A percentile compares a stretch with the other conserved stretches of the same genome.
phyloP scores from a whole-genome alignment of 1,140 invertebrate genomes.

The Psix sp. region DNA sequence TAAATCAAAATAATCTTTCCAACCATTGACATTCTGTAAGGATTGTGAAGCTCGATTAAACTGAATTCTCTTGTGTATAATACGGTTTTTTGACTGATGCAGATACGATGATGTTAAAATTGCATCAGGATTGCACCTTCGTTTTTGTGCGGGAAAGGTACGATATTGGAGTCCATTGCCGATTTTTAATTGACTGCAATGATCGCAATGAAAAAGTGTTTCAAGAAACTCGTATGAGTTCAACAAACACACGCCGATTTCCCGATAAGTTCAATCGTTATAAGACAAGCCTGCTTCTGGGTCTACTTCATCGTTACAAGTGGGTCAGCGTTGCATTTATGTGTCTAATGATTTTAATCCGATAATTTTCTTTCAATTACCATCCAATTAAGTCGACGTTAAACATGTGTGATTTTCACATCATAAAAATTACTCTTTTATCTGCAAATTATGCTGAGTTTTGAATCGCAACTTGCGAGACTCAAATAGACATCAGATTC shows the following conservation, averaged over 20 bases:
- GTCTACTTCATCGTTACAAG: conserved; percentile 45
- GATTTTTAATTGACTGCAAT: conserved; percentile 41
- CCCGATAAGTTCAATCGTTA: conserved; percentile 59
- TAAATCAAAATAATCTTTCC: background rate
- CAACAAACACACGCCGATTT: conserved; percentile 52
- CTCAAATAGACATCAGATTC: background rate
- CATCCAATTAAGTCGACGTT: conserved; percentile 43
- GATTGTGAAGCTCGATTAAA: no score
- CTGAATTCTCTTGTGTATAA: no score
- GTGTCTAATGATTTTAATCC: conserved; percentile 56
- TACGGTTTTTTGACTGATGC: no score
- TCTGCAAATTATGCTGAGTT: conserved; percentile 44
- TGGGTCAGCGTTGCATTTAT: conserved; percentile 46
- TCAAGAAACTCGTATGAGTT: conserved; percentile 56
- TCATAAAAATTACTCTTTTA: conserved; percentile 51
- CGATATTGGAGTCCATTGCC: conserved; percentile 32
- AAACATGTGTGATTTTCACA: conserved; percentile 48
- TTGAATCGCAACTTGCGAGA: conserved; percentile 6
- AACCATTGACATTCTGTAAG: background rate
- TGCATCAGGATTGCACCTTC: background rate
- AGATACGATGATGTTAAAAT: conserved; percentile 2
- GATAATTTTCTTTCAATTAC: conserved; percentile 60
- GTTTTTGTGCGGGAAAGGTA: conserved; percentile 13
- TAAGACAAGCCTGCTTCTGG: conserved; percentile 54
- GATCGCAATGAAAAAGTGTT: conserved; percentile 43